Base-by-base conservation (phyloP, 1,140 invertebrate genomes). In the Danaus plexippus region DNA sequence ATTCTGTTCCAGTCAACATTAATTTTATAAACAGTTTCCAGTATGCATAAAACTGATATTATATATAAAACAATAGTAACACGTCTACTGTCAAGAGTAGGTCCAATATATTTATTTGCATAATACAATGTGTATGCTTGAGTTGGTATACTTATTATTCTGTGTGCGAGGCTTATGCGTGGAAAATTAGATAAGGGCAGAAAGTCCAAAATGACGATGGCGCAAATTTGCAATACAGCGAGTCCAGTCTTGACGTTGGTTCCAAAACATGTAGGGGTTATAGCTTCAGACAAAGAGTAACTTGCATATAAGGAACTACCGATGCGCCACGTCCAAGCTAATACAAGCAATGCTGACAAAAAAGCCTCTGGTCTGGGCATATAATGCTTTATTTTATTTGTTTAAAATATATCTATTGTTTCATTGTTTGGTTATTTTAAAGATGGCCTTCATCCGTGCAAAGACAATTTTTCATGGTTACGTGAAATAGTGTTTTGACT, bases 21-120 rank as follows among this genome's bases (percentile, higher is more conserved):
- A 5, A 80, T 67, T 46, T 71, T 66, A 32, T 75, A 80, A 9
- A 59, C 49, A 41, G 73, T 73, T 53, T 73, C 63, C 8, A 76
- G 46, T 7, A 75, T 48, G 9, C 61, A 76, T 7, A 76, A 18
- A 12, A 75, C 2, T 13, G 73, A 62, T 1, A 76, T 43, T 9
- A 73, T n/a, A 9, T 66, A 67, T 0, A 77, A n/a, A 11, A 75
- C 43, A 4, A 64, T 18, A 0, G 65, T 71, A 0, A 76, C 52
- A 15, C 67, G 50, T 10, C 57, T 50, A 54, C 64, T 76, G 22
- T 73, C 57, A 1, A 77, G 9, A 0, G 67, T 51, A 1, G 67
- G 66, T 8, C 61, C 61, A 3, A 77, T 52, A 11, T 72, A 76
- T 46, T 48, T 55, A 11, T 76, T 69, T 2, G 69, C 55, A 42